A percentile compares a stretch with the other conserved stretches of the same genome.
These are phyloP conservation scores for Mystacornis crossleyi DNA, from an alignment of 2,113 vertebrate genomes.

Conservation along the genomic window DNA sequence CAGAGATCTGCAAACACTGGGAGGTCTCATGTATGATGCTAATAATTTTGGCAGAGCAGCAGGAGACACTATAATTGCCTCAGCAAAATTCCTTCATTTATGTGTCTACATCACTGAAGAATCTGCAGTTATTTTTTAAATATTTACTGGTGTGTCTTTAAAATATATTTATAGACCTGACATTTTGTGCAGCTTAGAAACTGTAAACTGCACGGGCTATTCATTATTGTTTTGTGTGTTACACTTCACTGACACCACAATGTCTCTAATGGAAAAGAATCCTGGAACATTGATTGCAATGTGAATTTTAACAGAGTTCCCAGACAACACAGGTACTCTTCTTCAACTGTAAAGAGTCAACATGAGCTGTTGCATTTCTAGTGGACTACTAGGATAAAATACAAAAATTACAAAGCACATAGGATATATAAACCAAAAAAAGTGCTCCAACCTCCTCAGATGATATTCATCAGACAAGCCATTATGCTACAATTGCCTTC, in stretches of 20 bases:
- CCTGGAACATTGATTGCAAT: neutral
- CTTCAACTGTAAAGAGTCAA: neutral
- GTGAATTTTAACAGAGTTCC: neutral
- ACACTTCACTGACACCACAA: neutral
- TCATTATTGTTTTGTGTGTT: neutral
- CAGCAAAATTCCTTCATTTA: neutral
- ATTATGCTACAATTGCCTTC: neutral
- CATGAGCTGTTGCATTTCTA: neutral
- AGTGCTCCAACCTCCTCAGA: neutral
- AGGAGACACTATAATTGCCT: neutral
- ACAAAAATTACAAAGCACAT: slow-evolving; percentile 49
- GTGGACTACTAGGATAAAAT: neutral
- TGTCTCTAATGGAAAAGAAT: neutral
- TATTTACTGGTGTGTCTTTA: neutral
- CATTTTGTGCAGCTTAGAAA: neutral
- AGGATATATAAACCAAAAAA: slow-evolving; percentile 25
- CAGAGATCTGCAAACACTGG: neutral
- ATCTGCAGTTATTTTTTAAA: slow-evolving; percentile 2
- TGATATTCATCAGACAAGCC: neutral
- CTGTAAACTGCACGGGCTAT: neutral
- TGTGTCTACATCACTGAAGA: neutral
- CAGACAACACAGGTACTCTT: neutral
- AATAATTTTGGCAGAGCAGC: slow-evolving; percentile 4
- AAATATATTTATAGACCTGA: neutral
- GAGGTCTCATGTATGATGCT: neutral